phyloP scores from a whole-genome alignment of 1,140 invertebrate species.

The Samia ricini region DNA sequence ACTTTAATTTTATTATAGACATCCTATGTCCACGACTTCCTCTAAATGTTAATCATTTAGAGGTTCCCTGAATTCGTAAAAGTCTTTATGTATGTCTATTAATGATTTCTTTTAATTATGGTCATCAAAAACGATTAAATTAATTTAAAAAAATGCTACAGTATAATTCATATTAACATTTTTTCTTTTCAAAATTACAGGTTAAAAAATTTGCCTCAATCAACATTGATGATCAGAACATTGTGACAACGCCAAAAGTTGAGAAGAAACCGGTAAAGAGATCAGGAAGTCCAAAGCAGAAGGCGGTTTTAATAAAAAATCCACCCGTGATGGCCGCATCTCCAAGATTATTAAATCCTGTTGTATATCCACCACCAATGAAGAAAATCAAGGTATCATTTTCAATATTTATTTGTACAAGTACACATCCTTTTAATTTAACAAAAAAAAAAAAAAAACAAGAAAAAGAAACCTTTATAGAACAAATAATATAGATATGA shows the following conservation, averaged over 20 bases:
- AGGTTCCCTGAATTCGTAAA: too few relatives aligned
- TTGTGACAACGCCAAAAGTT: slow-evolving; percentile 12
- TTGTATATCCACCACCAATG: slow-evolving; percentile 27
- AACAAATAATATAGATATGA: too few relatives aligned
- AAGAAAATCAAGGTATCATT: slow-evolving; percentile 55
- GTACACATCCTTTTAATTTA: not conserved
- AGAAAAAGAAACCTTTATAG: too few relatives aligned
- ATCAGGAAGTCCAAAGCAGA: slow-evolving; percentile 49
- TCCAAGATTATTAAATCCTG: slow-evolving; percentile 29
- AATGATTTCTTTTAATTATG: too few relatives aligned
- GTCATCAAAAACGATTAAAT: too few relatives aligned
- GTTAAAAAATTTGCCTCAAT: slow-evolving; percentile 71
- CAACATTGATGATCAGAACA: slow-evolving; percentile 42
- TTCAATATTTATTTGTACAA: not conserved
- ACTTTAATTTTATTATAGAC: too few relatives aligned
- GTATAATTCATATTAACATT: too few relatives aligned
- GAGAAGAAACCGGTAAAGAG: slow-evolving; percentile 54
- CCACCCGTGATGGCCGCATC: slow-evolving; percentile 36
- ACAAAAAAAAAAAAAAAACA: too few relatives aligned
- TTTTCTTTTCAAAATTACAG: slow-evolving; percentile 28
- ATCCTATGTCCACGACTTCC: too few relatives aligned
- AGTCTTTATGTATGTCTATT: too few relatives aligned
- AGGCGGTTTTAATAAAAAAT: slow-evolving; percentile 47
- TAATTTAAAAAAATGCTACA: too few relatives aligned
- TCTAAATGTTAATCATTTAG: too few relatives aligned